Evolutionary conservation across 2,797 vertebrate genomes (phyloP).

Genomic region (Sebastes jordani): DNA sequence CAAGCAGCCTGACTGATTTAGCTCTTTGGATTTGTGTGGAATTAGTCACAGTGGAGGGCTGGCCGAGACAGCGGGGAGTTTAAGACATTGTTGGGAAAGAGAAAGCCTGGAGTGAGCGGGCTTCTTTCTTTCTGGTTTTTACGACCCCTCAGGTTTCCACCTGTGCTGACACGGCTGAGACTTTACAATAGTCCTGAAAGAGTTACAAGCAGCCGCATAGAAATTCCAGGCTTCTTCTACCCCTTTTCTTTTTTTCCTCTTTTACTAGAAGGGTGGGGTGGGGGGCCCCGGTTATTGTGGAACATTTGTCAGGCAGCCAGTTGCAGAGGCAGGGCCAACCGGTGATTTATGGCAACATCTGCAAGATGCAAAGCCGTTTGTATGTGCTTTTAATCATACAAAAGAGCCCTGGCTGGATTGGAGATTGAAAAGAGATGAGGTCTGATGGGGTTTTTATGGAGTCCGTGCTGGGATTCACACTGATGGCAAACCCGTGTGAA

Average conservation of each 20-base stretch:
- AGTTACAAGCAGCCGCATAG: conserved; percentile 84
- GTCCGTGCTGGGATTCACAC: conserved; percentile 59
- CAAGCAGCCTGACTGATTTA: conserved; percentile 69
- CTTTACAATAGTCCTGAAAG: conserved; percentile 86
- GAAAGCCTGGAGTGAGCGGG: conserved; percentile 56
- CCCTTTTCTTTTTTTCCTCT: conserved; percentile 44
- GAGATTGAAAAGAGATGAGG: conserved; percentile 63
- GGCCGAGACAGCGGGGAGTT: conserved; percentile 50
- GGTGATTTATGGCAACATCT: conserved; percentile 89
- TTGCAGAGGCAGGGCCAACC: conserved; percentile 79
- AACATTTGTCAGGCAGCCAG: conserved; percentile 88
- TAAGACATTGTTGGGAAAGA: conserved; percentile 65
- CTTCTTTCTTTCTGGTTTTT: conserved; percentile 69
- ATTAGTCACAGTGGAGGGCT: conserved; percentile 75
- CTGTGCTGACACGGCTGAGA: conserved; percentile 83
- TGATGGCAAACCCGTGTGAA: conserved; percentile 59
- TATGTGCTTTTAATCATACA: conserved; percentile 78
- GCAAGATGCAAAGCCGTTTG: conserved; percentile 75
- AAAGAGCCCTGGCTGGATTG: conserved; percentile 57
- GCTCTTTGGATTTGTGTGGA: conserved; percentile 68
- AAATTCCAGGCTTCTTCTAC: conserved; percentile 81
- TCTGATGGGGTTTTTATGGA: conserved; percentile 55
- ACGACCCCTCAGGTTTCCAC: conserved; percentile 82
- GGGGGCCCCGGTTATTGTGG: conserved; percentile 82
- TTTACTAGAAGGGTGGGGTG: conserved; percentile 77